Evolutionary conservation across 2,797 vertebrate species (phyloP).

Genomic region (Sebastolobus altivelis): DNA sequence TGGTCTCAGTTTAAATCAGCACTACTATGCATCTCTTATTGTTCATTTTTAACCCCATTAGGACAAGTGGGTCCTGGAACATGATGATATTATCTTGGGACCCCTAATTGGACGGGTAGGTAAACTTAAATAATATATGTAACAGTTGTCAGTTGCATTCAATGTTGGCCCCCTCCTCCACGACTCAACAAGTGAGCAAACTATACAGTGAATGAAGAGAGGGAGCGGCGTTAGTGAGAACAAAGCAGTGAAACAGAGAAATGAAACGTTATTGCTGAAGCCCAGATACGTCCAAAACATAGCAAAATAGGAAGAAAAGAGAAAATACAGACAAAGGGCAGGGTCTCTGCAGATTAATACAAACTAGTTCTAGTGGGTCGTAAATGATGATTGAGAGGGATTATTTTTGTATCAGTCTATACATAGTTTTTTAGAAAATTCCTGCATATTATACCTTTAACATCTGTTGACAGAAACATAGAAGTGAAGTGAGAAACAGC

Average conservation of each 20-base stretch:
- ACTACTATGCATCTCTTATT: constrained; percentile 14
- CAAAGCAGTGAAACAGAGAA: background rate
- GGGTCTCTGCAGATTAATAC: background rate
- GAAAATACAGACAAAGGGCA: background rate
- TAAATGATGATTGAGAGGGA: background rate
- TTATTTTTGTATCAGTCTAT: background rate
- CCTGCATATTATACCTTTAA: background rate
- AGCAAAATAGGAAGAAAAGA: background rate
- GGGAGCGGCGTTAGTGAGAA: background rate
- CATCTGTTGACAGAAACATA: background rate
- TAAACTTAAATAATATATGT: constrained; percentile 30
- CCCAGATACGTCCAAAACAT: background rate
- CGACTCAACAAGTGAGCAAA: no score
- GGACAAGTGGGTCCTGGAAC: constrained; percentile 98
- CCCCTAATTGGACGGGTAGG: constrained; percentile 93
- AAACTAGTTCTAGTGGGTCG: background rate
- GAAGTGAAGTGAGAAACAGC: background rate
- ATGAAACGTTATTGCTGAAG: background rate
- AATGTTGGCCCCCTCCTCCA: no score
- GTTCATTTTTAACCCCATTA: constrained; percentile 65
- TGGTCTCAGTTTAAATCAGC: constrained; percentile 1
- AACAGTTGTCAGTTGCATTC: background rate
- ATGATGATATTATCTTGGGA: constrained; percentile 92
- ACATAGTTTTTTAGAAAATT: background rate
- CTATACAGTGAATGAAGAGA: background rate